A percentile compares a stretch with the other conserved stretches of the same genome.
Conservation (phyloP, 2,888 invertebrate species). For the Gymnoscelis rufifasciata region DNA sequence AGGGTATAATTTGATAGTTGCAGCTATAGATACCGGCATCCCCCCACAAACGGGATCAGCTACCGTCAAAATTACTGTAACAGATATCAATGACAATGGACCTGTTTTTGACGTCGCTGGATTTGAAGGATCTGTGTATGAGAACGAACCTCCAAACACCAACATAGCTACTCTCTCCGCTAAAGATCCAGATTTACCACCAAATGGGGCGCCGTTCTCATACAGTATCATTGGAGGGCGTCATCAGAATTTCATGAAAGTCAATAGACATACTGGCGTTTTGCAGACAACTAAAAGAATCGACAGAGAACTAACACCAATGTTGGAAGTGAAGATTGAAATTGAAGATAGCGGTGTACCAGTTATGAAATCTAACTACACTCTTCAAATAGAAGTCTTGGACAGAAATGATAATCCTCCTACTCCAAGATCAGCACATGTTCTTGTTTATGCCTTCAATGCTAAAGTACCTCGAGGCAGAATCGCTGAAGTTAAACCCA, state of each 20-base stretch:
- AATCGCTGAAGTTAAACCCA: slow-evolving; percentile 94
- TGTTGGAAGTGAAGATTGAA: slow-evolving; percentile 86
- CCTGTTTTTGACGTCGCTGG: slow-evolving; percentile 87
- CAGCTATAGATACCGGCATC: slow-evolving; percentile 92
- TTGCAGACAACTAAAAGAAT: slow-evolving; percentile 87
- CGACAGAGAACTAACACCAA: slow-evolving; percentile 89
- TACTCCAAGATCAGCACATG: slow-evolving; percentile 87
- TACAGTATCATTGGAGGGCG: slow-evolving; percentile 88
- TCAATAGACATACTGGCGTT: slow-evolving; percentile 89
- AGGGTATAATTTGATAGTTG: slow-evolving; percentile 86
- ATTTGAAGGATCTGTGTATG: slow-evolving; percentile 87
- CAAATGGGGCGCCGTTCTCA: slow-evolving; percentile 93
- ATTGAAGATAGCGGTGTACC: slow-evolving; percentile 94
- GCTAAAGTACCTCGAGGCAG: slow-evolving; percentile 87
- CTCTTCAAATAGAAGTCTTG: slow-evolving; percentile 85
- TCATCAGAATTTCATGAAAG: slow-evolving; percentile 85
- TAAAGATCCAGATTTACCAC: slow-evolving; percentile 92
- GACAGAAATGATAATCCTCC: slow-evolving; percentile 97
- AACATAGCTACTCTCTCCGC: slow-evolving; percentile 91
- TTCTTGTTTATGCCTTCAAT: slow-evolving; percentile 88
- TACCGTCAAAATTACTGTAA: slow-evolving; percentile 86
- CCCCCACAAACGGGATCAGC: slow-evolving; percentile 96
- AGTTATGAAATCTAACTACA: slow-evolving; percentile 88
- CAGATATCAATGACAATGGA: slow-evolving; percentile 96
- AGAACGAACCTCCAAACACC: slow-evolving; percentile 91